Conservation (phyloP, 2,113 vertebrate genomes). For the Pangasianodon gigas region DNA sequence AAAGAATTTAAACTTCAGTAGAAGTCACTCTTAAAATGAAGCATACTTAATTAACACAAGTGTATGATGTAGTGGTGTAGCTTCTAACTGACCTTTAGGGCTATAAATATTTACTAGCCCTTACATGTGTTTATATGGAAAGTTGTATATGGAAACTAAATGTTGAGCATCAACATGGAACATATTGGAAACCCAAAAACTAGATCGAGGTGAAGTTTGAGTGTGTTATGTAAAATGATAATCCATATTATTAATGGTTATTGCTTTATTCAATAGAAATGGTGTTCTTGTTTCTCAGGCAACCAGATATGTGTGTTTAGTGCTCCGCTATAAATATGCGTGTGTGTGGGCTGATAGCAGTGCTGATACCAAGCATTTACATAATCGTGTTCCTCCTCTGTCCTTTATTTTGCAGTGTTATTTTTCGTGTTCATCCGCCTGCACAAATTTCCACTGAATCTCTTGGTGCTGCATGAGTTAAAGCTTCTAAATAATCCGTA, state of each 20-base stretch:
- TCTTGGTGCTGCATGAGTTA: neutral
- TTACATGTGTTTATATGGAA: neutral
- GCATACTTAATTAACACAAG: neutral
- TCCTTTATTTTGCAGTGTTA: neutral
- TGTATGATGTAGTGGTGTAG: accelerated
- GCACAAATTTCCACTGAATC: conserved; percentile 1
- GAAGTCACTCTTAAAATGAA: neutral
- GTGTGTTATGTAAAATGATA: neutral
- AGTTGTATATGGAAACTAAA: too few relatives aligned
- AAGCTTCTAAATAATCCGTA: neutral
- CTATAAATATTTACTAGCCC: neutral
- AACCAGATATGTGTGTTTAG: conserved; percentile 35
- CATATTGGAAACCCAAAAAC: neutral
- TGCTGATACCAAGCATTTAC: conserved; percentile 42
- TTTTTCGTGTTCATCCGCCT: neutral
- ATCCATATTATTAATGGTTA: neutral
- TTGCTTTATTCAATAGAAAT: neutral
- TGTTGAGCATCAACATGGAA: neutral
- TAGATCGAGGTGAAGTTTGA: neutral
- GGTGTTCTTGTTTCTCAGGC: conserved; percentile 48
- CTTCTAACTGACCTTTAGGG: neutral
- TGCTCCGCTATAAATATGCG: conserved; percentile 46
- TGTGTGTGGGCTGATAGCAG: conserved; percentile 36
- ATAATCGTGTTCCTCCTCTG: conserved; percentile 28
- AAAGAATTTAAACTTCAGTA: neutral